phyloP scores from a whole-genome alignment of 2,888 invertebrate species.

The Calameuta pallipes region DNA sequence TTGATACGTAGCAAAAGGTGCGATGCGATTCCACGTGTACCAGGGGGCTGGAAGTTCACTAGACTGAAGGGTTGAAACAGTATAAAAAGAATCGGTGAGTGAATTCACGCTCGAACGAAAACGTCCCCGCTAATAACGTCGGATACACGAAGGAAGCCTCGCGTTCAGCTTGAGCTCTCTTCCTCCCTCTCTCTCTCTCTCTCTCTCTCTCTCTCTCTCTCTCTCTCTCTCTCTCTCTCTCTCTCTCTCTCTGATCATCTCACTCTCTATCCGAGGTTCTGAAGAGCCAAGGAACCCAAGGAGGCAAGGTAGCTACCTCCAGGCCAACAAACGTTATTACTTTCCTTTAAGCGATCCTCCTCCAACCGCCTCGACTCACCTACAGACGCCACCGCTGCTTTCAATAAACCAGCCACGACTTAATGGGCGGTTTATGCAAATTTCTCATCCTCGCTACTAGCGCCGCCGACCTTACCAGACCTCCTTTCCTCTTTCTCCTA shows the following conservation, averaged over 20 bases:
- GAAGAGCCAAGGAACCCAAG: constrained; percentile 14
- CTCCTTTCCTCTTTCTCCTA: constrained; percentile 16
- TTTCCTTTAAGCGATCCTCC: constrained; percentile 50
- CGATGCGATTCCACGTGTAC: background rate
- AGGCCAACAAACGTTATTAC: constrained; percentile 52
- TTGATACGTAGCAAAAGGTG: background rate
- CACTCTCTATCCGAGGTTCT: background rate
- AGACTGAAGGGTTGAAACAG: constrained; percentile 6
- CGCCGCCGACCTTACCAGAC: constrained; percentile 11
- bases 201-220: constrained; percentile 1
- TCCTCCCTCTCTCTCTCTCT: constrained; percentile 7
- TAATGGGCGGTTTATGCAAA: constrained; percentile 59
- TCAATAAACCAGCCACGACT: constrained; percentile 55
- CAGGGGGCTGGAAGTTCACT: background rate
- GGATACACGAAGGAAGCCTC: constrained; percentile 18
- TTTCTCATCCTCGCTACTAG: constrained; percentile 42
- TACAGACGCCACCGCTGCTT: constrained; percentile 48
- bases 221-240: constrained; percentile 4
- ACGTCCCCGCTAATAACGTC: constrained; percentile 39
- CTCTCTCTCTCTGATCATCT: background rate
- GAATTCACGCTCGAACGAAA: constrained; percentile 28
- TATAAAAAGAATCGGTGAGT: constrained; percentile 23
- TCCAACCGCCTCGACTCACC: constrained; percentile 39
- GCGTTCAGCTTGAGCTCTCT: constrained; percentile 21
- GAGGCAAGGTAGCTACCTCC: constrained; percentile 23